phyloP scores from a whole-genome alignment of 1,140 invertebrate species.

The Branchinecta lindahli region DNA sequence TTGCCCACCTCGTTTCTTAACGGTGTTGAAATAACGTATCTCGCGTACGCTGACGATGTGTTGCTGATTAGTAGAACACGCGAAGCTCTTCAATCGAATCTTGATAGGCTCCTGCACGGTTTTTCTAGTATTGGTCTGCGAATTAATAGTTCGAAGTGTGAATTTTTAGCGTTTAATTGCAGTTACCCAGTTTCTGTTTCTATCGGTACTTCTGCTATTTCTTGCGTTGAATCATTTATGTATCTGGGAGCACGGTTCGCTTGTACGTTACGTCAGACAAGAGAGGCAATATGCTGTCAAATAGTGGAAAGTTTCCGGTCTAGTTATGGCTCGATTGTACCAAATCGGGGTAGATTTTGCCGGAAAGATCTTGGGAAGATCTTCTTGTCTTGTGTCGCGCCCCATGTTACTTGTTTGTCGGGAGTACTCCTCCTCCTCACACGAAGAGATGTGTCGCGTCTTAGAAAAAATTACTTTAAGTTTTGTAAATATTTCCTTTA shows the following conservation, averaged over 20 bases:
- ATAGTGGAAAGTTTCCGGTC: constrained; percentile 5
- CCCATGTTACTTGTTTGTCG: background rate
- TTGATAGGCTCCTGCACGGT: constrained; percentile 1
- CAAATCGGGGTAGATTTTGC: constrained; percentile 7
- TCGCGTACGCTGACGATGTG: constrained; percentile 7
- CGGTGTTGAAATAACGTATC: background rate
- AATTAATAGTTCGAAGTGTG: constrained; percentile 3
- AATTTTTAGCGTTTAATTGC: background rate
- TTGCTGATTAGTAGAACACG: background rate
- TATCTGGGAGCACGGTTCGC: constrained; percentile 10
- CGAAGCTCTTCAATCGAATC: constrained; percentile 10
- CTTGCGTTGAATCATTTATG: constrained; percentile 8
- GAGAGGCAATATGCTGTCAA: background rate
- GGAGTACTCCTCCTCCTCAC: constrained; percentile 7
- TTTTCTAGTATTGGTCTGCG: constrained; percentile 6
- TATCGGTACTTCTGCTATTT: constrained; percentile 7
- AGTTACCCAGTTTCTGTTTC: constrained; percentile 6
- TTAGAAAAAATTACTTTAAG: constrained; percentile 7
- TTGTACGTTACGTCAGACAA: constrained; percentile 7
- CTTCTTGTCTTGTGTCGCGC: background rate
- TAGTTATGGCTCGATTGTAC: constrained; percentile 4
- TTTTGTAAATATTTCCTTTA: constrained; percentile 10
- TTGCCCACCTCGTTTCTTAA: constrained; percentile 6
- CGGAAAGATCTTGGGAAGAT: constrained; percentile 10
- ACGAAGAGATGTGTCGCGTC: constrained; percentile 7